Evolutionary conservation across 2,113 vertebrate species (phyloP).

Genomic region (Stigmatopora argus): DNA sequence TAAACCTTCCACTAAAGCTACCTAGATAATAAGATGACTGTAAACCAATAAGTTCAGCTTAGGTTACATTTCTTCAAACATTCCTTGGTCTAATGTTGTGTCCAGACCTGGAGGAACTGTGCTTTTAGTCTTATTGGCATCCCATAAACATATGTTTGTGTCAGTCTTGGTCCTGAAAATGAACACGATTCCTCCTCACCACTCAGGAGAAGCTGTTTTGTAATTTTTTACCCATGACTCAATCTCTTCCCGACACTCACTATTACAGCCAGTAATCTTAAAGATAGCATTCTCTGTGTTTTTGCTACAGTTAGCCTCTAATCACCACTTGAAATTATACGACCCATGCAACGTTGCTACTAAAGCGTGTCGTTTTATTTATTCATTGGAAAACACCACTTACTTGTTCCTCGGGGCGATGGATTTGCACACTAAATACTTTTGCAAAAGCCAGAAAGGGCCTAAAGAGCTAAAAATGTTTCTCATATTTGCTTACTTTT

Average conservation of each 20-base stretch:
- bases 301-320: conserved; percentile 34
- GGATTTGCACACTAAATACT: conserved; percentile 8
- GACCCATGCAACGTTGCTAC: conserved; percentile 10
- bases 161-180: neutral
- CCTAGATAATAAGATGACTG: neutral
- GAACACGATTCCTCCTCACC: conserved; percentile 1
- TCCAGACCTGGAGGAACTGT: neutral
- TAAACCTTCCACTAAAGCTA: neutral
- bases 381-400: neutral
- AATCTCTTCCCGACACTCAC: conserved; percentile 26
- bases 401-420: neutral
- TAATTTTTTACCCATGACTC: conserved; percentile 40
- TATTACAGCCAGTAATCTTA: conserved; percentile 36
- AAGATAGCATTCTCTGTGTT: conserved; percentile 25
- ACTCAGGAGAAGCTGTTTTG: conserved; percentile 12
- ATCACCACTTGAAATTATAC: conserved; percentile 34
- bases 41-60: neutral
- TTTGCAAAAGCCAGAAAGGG: neutral
- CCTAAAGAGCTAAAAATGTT: neutral
- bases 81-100: neutral
- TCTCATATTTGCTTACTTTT: neutral
- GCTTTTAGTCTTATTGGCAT: neutral
- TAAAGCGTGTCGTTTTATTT: conserved; percentile 25
- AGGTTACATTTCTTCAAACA: neutral
- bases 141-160: neutral